Conservation (phyloP, 2,113 vertebrate species). For the Gymnarchus niloticus region DNA sequence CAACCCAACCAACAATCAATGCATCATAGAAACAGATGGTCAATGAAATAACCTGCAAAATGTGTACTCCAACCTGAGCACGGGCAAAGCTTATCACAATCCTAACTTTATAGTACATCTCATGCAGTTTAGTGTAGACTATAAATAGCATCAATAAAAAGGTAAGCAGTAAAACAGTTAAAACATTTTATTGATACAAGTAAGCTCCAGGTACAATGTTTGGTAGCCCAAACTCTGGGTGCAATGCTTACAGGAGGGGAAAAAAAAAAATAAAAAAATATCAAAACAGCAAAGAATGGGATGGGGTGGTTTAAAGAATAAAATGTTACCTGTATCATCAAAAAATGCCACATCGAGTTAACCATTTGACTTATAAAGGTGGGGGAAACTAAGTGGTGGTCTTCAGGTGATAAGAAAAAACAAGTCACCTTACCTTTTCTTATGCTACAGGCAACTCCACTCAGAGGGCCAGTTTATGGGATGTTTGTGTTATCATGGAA, state of each 20-base stretch:
- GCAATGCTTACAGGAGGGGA: slow-evolving; percentile 69
- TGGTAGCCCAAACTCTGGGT: slow-evolving; percentile 82
- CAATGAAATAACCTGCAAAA: no score
- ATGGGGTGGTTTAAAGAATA: background rate
- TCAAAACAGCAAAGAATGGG: background rate
- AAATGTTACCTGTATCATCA: background rate
- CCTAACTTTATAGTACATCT: no score
- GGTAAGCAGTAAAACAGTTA: background rate
- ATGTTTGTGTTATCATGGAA: background rate
- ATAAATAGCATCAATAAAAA: no score
- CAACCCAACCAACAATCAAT: no score
- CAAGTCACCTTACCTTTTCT: slow-evolving; percentile 1
- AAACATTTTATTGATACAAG: slow-evolving; percentile 60
- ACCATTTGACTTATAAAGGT: background rate
- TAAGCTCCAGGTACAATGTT: slow-evolving; percentile 88
- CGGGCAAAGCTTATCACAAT: no score
- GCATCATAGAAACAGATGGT: no score
- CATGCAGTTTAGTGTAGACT: no score
- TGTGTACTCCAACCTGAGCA: no score
- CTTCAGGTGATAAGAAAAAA: background rate
- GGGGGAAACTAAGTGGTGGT: background rate
- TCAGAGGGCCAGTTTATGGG: background rate
- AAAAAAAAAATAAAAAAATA: background rate
- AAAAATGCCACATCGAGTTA: background rate
- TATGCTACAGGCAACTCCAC: background rate